phyloP scores from a whole-genome alignment of 2,888 invertebrate genomes.

The Tigriopus californicus region DNA sequence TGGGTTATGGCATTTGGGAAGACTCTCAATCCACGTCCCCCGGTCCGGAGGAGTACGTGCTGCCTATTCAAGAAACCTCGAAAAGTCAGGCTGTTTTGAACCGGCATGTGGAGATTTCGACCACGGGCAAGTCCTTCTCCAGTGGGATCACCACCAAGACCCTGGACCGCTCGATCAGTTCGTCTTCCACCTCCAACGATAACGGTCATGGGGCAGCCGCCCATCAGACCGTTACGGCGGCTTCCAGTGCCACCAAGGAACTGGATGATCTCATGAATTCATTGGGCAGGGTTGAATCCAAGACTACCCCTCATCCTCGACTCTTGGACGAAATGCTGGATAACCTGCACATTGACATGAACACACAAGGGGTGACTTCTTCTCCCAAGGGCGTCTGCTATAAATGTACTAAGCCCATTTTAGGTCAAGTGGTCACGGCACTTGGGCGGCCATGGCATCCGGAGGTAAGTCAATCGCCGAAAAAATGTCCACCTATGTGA shows the following conservation, averaged over 20 bases:
- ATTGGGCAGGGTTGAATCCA: conserved; percentile 36
- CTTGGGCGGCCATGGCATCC: conserved; percentile 96
- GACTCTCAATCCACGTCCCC: neutral
- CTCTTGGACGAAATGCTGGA: conserved; percentile 72
- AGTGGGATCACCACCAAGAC: too few species aligned
- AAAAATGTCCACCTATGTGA: neutral
- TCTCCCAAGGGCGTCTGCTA: conserved; percentile 98
- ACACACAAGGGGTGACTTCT: conserved; percentile 92
- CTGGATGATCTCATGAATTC: conserved; percentile 91
- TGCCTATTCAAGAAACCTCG: too few species aligned
- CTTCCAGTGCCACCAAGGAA: conserved; percentile 81
- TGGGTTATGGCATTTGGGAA: conserved; percentile 15
- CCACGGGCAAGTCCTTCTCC: neutral
- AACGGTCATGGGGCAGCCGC: neutral
- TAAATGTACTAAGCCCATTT: conserved; percentile 95
- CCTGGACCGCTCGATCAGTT: too few species aligned
- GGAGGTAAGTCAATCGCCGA: conserved; percentile 31
- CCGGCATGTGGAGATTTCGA: neutral
- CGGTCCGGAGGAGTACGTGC: neutral
- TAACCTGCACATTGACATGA: conserved; percentile 83
- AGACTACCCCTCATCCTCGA: neutral
- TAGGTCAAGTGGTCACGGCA: conserved; percentile 71
- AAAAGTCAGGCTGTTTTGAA: neutral
- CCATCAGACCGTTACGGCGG: conserved; percentile 26
- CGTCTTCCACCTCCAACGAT: too few species aligned